Conservation (phyloP, 2,888 invertebrate genomes). For the Diarsia dahlii region DNA sequence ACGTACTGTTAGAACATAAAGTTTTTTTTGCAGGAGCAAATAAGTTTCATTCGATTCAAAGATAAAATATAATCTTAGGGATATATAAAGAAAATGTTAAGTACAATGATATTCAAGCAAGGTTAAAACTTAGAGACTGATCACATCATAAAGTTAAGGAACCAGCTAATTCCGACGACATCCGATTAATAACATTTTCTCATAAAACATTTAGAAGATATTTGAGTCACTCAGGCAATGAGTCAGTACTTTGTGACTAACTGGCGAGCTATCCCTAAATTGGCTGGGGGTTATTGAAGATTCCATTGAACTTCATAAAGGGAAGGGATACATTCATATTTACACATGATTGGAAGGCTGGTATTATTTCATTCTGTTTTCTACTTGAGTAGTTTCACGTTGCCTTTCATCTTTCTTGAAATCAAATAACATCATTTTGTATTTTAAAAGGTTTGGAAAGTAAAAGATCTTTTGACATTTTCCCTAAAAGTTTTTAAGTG, state of each 20-base stretch:
- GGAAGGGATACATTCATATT: constrained; percentile 1
- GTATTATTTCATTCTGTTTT: constrained; percentile 17
- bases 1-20: background rate
- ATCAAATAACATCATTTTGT: background rate
- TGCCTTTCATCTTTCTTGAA: background rate
- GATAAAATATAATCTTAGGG: background rate
- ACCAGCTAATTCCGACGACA: constrained; percentile 31
- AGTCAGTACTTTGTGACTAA: constrained; percentile 59
- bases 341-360: background rate
- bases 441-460: background rate
- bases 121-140: background rate
- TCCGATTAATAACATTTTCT: constrained; percentile 51
- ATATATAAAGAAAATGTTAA: background rate
- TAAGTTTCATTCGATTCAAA: background rate
- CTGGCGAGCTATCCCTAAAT: constrained; percentile 51
- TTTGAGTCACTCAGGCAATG: constrained; percentile 57
- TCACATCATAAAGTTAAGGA: constrained; percentile 1
- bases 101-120: background rate
- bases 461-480: background rate
- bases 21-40: background rate
- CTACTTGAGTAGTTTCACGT: background rate
- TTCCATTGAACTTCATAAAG: constrained; percentile 22
- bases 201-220: constrained; percentile 49
- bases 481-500: background rate
- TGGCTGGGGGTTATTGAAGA: constrained; percentile 30